Evolutionary conservation across 1,140 invertebrate genomes (phyloP), one percentile per base, ranked within the genome.

Genomic region (Tetramorium parvispinum): DNA sequence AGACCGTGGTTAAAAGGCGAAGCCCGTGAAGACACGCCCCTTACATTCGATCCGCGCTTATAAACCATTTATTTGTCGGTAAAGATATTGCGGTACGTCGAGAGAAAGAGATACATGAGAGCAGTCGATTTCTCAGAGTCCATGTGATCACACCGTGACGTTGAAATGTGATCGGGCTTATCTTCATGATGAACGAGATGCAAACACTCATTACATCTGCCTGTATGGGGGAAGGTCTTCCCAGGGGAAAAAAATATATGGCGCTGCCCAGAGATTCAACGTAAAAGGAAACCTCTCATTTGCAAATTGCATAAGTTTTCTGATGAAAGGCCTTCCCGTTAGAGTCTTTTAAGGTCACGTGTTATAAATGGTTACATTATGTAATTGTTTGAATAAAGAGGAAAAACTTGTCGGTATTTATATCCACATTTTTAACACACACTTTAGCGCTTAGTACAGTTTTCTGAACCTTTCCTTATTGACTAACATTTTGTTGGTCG

Each of bases 131-230:
- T 86, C 88, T 86, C 88, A 88, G 59, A 55, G 46, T 55, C 82
- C n/a, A n/a, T 37, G n/a, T 32, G 13, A 57, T 43, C 49, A 32
- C 53, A 37, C 40, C 13, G 66, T 81, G 87, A 89, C 88, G 68
- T 89, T 89, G 88, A 89, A 89, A 89, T 89, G 88, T 89, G 87
- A 88, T 88, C 82, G 61, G 59, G 51, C 87, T 89, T 89, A 89
- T 88, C 87, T 88, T 70, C 53, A 77, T 73, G 66, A 86, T 86
- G 59, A 75, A 89, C 79, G 81, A 77, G 65, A 88, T 85, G 66
- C 86, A 88, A 87, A 88, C 86, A 85, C 86, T 88, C 83, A 88
- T 89, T 89, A 89, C 66, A 61, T 88, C 46, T 46, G 24, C 18
- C 66, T 18, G 18, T 82, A 32, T 8, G 18, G 43, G 79, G 40